Conservation (phyloP, 2,113 vertebrate species). For the Nesoenas mayeri region DNA sequence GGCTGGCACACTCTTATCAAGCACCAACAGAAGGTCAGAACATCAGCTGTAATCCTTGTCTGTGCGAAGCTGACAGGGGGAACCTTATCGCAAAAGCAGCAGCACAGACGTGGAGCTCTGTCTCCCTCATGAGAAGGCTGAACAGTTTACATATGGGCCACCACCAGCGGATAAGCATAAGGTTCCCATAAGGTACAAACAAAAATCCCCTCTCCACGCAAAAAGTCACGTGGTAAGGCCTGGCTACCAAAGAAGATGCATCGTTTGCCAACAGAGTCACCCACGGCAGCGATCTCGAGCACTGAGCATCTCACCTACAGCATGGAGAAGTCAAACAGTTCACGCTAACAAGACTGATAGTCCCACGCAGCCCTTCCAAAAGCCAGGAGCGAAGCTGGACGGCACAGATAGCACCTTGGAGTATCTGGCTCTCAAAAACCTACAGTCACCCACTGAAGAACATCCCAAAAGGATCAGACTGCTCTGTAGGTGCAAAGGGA, state of each 20-base stretch:
- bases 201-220: neutral
- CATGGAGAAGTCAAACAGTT: neutral
- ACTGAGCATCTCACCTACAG: too few species aligned
- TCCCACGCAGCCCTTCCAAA: neutral
- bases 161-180: neutral
- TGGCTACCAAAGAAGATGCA: neutral
- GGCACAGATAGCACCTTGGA: neutral
- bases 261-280: neutral
- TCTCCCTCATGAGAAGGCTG: neutral
- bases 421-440: neutral
- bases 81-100: slow-evolving; percentile 11
- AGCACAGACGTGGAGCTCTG: neutral
- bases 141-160: neutral
- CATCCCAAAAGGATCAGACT: neutral
- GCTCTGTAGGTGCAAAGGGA: neutral
- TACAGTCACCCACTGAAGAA: neutral
- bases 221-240: neutral
- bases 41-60: neutral
- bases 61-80: neutral
- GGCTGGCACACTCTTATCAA: neutral
- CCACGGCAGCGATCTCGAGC: neutral
- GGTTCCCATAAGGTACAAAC: neutral
- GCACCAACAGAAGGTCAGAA: neutral
- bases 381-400: neutral
- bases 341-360: neutral